These are phyloP conservation scores for Oscheius myriophilus DNA, from an alignment of 2,888 invertebrate genomes.

Conservation along the genomic window DNA sequence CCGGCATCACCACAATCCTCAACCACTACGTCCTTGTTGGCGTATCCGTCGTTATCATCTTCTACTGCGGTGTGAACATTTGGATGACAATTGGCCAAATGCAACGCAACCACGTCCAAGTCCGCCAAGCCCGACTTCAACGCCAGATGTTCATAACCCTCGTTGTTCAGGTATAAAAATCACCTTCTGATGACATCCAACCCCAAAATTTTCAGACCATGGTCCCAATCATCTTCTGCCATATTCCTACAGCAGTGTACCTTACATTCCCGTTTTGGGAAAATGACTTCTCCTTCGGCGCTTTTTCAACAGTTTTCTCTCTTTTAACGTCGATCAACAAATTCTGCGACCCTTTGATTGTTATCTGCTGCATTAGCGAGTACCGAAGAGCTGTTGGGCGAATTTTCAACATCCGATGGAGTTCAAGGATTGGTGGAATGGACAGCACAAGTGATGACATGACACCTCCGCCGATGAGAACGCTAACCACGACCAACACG, in stretches of 20 bases:
- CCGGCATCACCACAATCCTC: conserved; percentile 6
- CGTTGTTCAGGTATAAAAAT: too few species aligned
- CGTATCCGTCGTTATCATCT: conserved; percentile 8
- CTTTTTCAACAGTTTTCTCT: not conserved
- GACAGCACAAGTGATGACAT: too few species aligned
- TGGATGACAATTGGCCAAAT: not conserved
- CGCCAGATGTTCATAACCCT: too few species aligned
- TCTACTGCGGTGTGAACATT: conserved; percentile 9
- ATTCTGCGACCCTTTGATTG: conserved; percentile 9
- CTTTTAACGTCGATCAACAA: conserved; percentile 7
- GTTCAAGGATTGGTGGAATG: too few species aligned
- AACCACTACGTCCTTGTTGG: conserved; percentile 12
- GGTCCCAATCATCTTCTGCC: not conserved
- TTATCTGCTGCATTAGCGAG: conserved; percentile 7
- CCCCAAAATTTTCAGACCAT: too few species aligned
- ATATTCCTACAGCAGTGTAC: conserved; percentile 2
- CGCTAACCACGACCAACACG: too few species aligned
- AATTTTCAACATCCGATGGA: not conserved
- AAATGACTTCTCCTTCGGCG: conserved; percentile 5
- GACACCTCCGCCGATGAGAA: too few species aligned
- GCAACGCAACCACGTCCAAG: not conserved
- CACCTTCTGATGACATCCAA: too few species aligned
- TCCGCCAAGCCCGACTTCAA: too few species aligned
- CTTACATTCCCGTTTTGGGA: conserved; percentile 21
- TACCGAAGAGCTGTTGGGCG: not conserved